Base-by-base conservation (phyloP, 2,888 invertebrate species). In the Andrena haemorrhoa region DNA sequence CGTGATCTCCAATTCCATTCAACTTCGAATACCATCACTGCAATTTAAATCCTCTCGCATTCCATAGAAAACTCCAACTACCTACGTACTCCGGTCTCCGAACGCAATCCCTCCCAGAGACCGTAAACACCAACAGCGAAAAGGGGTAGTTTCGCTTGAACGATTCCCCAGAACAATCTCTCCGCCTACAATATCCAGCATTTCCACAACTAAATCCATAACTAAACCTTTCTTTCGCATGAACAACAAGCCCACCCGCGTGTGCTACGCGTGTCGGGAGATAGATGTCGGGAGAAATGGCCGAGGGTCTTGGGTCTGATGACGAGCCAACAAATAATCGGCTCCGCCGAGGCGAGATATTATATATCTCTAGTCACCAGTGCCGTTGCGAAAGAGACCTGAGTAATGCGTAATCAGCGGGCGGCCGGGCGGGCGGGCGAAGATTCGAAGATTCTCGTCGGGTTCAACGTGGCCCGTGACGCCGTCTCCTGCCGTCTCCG, bases 351-450 rank as follows among this genome's bases (percentile, higher is more conserved):
- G 33, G 33, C 60, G n/a, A 6, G n/a, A 8, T 51, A 70, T 53
- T 29, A 63, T 66, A 63, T 70, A 84, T 80, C 77, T 75, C 64
- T 74, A 82, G 86, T 78, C 84, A 86, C 84, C 86, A 82, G 80
- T 82, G 80, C 80, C 66, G 82, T 84, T 82, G 68, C 65, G 53
- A 74, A 69, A 78, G 77, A 82, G 66, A 74, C 49, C 70, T 31
- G 23, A 69, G 72, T 66, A 56, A 83, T 79, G 79, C 63, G 75
- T 61, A 83, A 86, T 85, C 79, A 78, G 66, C 68, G 61, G 23
- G 64, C 63, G 56, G 77, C 35, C 58, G 41, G 76, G 66, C 68
- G 61, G 23, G 64, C 63, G 56, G 77, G 47, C 58, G 41, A 61
- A 61, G 73, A 74, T 64, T 77, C 79, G 35, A n/a, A 41, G 41